Evolutionary conservation across 2,888 invertebrate species (phyloP).

Genomic region (Syritta pipiens): DNA sequence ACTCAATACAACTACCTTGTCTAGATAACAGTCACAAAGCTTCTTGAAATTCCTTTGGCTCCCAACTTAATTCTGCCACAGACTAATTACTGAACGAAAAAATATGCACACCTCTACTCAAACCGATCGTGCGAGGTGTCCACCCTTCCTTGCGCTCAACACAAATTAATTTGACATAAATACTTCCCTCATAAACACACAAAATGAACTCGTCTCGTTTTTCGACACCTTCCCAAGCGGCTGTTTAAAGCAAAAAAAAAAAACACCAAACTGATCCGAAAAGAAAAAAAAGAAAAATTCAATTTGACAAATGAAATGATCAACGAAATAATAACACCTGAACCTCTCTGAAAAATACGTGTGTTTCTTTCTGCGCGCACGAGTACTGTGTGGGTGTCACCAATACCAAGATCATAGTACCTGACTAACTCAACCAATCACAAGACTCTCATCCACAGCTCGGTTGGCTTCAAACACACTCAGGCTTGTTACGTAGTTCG

Average conservation of each 20-base stretch:
- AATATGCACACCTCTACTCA: slow-evolving; percentile 32
- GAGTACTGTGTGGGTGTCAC: slow-evolving; percentile 63
- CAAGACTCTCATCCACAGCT: slow-evolving; percentile 28
- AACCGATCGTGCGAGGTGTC: slow-evolving; percentile 31
- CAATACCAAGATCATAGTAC: slow-evolving; percentile 1
- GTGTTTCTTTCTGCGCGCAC: no score
- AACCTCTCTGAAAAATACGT: slow-evolving; percentile 12
- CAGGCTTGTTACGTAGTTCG: slow-evolving; percentile 32
- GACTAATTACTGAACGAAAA: not conserved
- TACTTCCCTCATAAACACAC: slow-evolving; percentile 45
- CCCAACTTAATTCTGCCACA: not conserved
- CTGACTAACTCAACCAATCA: slow-evolving; percentile 48
- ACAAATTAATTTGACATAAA: slow-evolving; percentile 63
- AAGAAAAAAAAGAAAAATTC: not conserved
- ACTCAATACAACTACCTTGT: no score
- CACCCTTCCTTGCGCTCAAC: slow-evolving; percentile 20
- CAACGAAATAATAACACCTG: slow-evolving; percentile 56
- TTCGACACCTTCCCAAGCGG: slow-evolving; percentile 51
- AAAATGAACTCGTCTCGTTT: slow-evolving; percentile 54
- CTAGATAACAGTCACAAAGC: no score
- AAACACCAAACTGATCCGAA: no score
- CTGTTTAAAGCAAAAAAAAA: slow-evolving; percentile 8
- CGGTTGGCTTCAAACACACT: slow-evolving; percentile 50
- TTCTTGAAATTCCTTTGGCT: slow-evolving; percentile 1
- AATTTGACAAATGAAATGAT: slow-evolving; percentile 38